Evolutionary conservation across 2,113 vertebrate genomes (phyloP).

Genomic region (Vulpes ferrilata): DNA sequence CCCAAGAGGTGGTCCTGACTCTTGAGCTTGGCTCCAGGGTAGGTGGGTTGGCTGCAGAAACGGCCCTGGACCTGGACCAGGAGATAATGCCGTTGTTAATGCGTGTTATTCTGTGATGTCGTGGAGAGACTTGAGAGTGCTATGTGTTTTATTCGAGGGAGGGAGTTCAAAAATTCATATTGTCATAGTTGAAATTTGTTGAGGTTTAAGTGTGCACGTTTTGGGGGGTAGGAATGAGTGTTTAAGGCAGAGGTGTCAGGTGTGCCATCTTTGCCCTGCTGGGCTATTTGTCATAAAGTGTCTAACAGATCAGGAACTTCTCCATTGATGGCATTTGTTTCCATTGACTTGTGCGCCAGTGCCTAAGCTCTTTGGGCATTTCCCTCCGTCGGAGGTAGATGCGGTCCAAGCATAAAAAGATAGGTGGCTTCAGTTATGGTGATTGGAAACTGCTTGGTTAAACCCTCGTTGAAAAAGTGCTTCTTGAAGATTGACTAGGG

Average conservation of each 20-base stretch:
- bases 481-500: conserved; percentile 21
- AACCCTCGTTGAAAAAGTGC: conserved; percentile 6
- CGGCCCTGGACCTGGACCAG: neutral
- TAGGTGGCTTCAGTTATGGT: neutral
- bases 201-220: neutral
- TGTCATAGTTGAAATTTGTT: neutral
- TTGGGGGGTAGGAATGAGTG: neutral
- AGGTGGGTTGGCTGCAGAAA: neutral
- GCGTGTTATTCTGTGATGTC: neutral
- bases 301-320: conserved; percentile 3
- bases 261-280: conserved; percentile 4
- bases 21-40: neutral
- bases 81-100: conserved; percentile 39
- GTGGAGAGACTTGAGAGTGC: conserved; percentile 7
- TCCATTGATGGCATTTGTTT: conserved; percentile 9
- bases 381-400: conserved; percentile 49
- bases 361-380: conserved; percentile 20
- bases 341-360: neutral
- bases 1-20: neutral
- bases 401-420: neutral
- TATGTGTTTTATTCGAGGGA: neutral
- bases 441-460: conserved; percentile 26
- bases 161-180: conserved; percentile 21
- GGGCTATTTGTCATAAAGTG: neutral
- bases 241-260: neutral